These are phyloP conservation scores for Takifugu ocellatus DNA, from an alignment of 2,797 vertebrate species.

Conservation along the genomic window DNA sequence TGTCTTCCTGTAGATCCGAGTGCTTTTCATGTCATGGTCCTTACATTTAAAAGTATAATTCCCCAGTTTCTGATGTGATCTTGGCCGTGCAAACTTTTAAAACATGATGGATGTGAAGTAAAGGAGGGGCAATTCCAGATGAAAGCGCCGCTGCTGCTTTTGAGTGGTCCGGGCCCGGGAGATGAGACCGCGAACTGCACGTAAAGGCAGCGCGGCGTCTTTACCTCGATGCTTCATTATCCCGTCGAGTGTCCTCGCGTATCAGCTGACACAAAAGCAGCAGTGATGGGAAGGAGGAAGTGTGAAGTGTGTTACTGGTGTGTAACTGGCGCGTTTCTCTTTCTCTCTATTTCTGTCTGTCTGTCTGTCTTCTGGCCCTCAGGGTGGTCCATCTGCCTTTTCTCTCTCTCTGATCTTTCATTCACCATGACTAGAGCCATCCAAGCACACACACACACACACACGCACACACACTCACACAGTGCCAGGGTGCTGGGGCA, in stretches of 20 bases:
- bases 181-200: neutral
- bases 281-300: constrained; percentile 19
- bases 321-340: constrained; percentile 54
- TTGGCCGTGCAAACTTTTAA: too few relatives aligned
- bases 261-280: constrained; percentile 21
- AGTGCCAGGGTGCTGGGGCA: constrained; percentile 65
- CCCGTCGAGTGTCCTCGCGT: neutral
- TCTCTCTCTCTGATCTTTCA: constrained; percentile 74
- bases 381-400: constrained; percentile 70
- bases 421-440: constrained; percentile 74
- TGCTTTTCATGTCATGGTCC: neutral
- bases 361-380: constrained; percentile 61
- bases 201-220: constrained; percentile 4
- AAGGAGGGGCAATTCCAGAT: neutral
- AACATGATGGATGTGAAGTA: too few relatives aligned
- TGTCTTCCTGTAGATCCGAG: too few relatives aligned
- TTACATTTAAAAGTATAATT: too few relatives aligned
- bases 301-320: constrained; percentile 50
- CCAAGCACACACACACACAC: constrained; percentile 48
- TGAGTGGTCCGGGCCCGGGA: neutral
- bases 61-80: too few relatives aligned
- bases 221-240: neutral
- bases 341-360: constrained; percentile 38
- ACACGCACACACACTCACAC: constrained; percentile 3
- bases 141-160: neutral